Base-by-base conservation (phyloP, 2,888 invertebrate genomes). In the Meandrusa payeni region DNA sequence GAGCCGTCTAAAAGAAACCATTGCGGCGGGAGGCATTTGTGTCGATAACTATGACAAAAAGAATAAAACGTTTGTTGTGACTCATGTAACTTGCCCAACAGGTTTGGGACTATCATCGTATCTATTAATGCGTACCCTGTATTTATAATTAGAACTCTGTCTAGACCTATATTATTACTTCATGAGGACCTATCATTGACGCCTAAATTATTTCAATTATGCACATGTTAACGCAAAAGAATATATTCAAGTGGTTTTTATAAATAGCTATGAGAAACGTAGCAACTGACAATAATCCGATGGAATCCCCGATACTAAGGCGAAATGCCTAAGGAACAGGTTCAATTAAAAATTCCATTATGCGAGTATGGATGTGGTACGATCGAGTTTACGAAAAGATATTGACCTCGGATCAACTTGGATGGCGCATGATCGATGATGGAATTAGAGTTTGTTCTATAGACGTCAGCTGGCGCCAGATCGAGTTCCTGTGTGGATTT, bases 361-460 rank as follows among this genome's bases (percentile, higher is more conserved):
- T 64, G 53, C 57, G 62, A 60, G 60, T 67, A 67, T 63, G 64
- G 58, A 68, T 62, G 58, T 59, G 48, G 55, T 57, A 55, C 61
- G 62, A 70, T 77, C 64, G 67, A 71, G 72, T 74, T 70, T 72
- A 64, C 61, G 58, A 71, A 76, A 71, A 83, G 80, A 82, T 82
- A 81, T 81, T 83, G 83, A 85, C 81, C 82, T 66, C 74, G 51
- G 59, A 58, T 62, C 45, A 66, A 76, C 73, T 69, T 75, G 72
- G 81, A 74, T 69, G 75, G 66, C 74, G 69, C 75, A 78, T 83
- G 83, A 83, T 81, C 66, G 79, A 85, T 83, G 72, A 64, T 64
- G 61, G 66, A 69, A 76, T 73, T 69, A 73, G 69, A 68, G 53
- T 64, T 61, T 57, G 55, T 59, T 63, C 75, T 76, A 77, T 73